Base-by-base conservation (phyloP, 2,797 vertebrate species). In the Phataginus tricuspis region DNA sequence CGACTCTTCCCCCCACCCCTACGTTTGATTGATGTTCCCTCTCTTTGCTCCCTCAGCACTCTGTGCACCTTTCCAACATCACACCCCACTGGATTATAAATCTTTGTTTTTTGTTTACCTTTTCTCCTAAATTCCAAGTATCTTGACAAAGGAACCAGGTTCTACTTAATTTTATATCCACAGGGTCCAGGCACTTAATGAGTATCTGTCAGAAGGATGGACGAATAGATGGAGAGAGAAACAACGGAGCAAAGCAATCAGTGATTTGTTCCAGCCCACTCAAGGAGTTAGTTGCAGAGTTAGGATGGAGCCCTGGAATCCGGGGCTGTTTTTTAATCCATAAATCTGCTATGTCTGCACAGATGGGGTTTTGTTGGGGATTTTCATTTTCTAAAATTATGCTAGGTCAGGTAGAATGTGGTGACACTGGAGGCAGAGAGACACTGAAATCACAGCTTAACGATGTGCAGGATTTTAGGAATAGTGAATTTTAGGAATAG, bases 101-200 rank as follows among this genome's bases (percentile, higher is more conserved):
- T 34, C 63, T 90, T 71, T 63, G 49, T 51, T 71, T 59, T 51
- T 91, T 69, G 49, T 74, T 86, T 92, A 18, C 71, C 59, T 87
- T 75, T 61, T 31, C 4, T n/a, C n/a, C 23, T 51, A 37, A 93
- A 53, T 92, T 74, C 71, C 51, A 79, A 66, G 39, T 51, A 61
- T 71, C 51, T 83, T 92, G 68, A 75, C 45, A 63, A 80, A 86
- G 42, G 31, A 95, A 75, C 15, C 31, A 95, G 16, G 25, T 75
- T 80, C 80, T 90, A 75, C 14, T 63, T 90, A 75, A 39, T 86
- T 92, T 69, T 75, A 39, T 82, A 23, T 71, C 86, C 37, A 93
- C 13, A 4, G 61, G 29, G 3, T 42, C 74, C 25, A 77, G 21
- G n/a, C 49, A 18, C 45, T 82, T 71, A 95, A 57, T 79, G 37